Percentiles rank a stretch among this genome's conserved stretches.
Conservation (phyloP, 2,113 vertebrate species). For the Carassius auratus region DNA sequence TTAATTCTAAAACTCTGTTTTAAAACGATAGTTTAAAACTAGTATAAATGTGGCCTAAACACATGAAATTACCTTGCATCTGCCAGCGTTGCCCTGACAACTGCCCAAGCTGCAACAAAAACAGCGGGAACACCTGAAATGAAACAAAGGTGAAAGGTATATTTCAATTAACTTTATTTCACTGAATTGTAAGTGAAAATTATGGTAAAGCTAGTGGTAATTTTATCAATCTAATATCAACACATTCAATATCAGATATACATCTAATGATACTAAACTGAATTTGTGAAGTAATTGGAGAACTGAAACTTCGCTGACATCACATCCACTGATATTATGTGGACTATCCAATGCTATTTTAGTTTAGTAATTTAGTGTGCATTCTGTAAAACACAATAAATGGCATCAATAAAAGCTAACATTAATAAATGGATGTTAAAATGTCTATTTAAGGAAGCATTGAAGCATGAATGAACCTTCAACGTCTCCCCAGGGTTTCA, state of each 20-base stretch:
- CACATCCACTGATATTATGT: too few species aligned
- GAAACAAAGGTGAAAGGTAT: conserved; percentile 24
- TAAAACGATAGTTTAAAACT: too few species aligned
- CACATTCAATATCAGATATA: too few species aligned
- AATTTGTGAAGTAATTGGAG: too few species aligned
- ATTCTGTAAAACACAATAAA: background rate
- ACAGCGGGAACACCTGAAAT: conserved; percentile 83
- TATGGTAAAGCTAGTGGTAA: too few species aligned
- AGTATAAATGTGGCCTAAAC: too few species aligned
- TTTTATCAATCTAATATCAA: too few species aligned
- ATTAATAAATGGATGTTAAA: background rate
- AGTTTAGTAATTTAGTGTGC: background rate
- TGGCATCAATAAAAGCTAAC: background rate
- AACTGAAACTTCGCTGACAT: too few species aligned
- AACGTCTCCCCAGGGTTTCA: background rate
- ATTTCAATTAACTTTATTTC: background rate
- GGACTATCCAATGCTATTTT: background rate
- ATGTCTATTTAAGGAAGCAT: background rate
- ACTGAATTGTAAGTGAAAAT: too few species aligned
- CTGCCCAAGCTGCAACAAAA: conserved; percentile 85
- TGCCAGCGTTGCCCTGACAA: conserved; percentile 80
- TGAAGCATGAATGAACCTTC: background rate
- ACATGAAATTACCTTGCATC: conserved; percentile 80
- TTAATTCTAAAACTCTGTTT: too few species aligned
- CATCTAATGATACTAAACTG: too few species aligned